Evolutionary conservation across 2,888 invertebrate genomes (phyloP).

Genomic region (Hymenopus coronatus): DNA sequence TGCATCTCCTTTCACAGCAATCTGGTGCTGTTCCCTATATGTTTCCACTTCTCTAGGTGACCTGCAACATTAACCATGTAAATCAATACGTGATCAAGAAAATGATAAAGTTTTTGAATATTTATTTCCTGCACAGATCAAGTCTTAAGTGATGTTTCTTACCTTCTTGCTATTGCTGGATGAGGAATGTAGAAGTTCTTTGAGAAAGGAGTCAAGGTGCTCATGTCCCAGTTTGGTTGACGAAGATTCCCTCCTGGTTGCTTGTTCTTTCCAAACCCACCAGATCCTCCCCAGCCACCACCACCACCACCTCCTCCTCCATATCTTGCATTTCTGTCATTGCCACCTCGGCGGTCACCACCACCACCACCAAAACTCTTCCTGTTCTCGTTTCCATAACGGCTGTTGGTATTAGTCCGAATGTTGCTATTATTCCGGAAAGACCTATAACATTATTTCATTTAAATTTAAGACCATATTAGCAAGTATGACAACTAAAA

Average conservation of each 20-base stretch:
- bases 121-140: too few relatives aligned
- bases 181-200: constrained; percentile 91
- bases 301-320: constrained; percentile 47
- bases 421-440: neutral
- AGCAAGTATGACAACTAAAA: too few relatives aligned
- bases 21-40: constrained; percentile 35
- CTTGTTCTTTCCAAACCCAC: constrained; percentile 47
- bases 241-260: constrained; percentile 67
- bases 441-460: neutral
- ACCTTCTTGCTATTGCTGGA: constrained; percentile 64
- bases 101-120: too few relatives aligned
- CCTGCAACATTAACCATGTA: neutral
- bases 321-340: neutral
- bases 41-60: constrained; percentile 1
- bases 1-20: constrained; percentile 45
- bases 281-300: constrained; percentile 48
- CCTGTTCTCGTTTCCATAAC: constrained; percentile 9
- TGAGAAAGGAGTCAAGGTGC: constrained; percentile 73
- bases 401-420: too few relatives aligned
- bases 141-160: constrained; percentile 39
- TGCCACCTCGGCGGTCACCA: constrained; percentile 40
- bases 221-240: constrained; percentile 82
- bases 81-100: too few relatives aligned
- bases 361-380: constrained; percentile 44
- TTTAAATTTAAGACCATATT: neutral